Percentiles rank a stretch among this genome's conserved stretches.
Evolutionary conservation across 2,113 vertebrate species (phyloP).

Genomic region (Pseudopodoces humilis): DNA sequence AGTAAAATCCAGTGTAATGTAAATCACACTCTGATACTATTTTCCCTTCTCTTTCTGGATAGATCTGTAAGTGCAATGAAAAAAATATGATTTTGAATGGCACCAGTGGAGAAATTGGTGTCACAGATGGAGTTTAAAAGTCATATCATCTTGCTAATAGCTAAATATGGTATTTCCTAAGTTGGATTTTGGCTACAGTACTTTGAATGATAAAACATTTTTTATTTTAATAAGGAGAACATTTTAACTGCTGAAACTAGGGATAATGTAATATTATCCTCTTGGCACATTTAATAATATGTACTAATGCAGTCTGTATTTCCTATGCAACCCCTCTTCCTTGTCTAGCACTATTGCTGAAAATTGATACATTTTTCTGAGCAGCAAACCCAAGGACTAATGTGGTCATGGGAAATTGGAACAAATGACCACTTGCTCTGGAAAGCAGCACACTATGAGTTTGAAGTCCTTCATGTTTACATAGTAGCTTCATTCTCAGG

Average conservation of each 20-base stretch:
- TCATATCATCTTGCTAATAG: conserved; percentile 38
- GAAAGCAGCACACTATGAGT: conserved; percentile 21
- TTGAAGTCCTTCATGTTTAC: conserved; percentile 51
- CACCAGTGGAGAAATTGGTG: conserved; percentile 25
- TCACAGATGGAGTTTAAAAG: conserved; percentile 9
- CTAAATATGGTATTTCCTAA: conserved; percentile 47
- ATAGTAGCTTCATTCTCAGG: conserved; percentile 49
- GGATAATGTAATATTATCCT: conserved; percentile 21
- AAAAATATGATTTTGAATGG: conserved; percentile 38
- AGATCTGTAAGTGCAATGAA: conserved; percentile 58
- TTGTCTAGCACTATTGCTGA: not conserved
- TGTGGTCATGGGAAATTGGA: conserved; percentile 48
- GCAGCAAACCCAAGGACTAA: conserved; percentile 22
- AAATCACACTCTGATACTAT: conserved; percentile 53
- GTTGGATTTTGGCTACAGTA: not conserved
- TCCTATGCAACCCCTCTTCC: not conserved
- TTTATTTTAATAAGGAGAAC: conserved; percentile 21
- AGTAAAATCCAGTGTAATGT: conserved; percentile 58
- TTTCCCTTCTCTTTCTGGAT: conserved; percentile 57
- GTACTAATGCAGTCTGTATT: not conserved
- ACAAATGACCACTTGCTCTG: conserved; percentile 60
- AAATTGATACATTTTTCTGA: conserved; percentile 43
- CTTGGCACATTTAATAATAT: conserved; percentile 17
- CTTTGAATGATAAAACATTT: conserved; percentile 23
- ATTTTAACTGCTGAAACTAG: not conserved